These are phyloP conservation scores for Toxotes jaculatrix DNA, from an alignment of 2,113 vertebrate genomes.

Conservation along the genomic window DNA sequence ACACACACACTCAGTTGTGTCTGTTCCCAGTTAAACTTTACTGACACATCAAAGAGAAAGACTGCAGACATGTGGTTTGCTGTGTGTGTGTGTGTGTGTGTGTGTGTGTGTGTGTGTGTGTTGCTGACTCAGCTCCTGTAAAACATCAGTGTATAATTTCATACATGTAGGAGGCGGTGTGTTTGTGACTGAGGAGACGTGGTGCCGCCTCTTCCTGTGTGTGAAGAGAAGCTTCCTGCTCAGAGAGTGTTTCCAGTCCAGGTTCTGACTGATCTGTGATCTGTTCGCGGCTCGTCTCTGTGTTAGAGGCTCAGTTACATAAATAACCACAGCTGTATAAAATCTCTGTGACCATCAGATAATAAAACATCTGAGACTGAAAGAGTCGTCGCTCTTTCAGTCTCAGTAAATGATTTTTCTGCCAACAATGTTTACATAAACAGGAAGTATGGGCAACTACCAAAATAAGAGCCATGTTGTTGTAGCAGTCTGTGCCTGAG, in stretches of 20 bases:
- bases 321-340: too few species aligned
- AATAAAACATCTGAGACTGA: too few species aligned
- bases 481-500: not conserved
- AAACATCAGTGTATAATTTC: not conserved
- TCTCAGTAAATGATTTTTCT: too few species aligned
- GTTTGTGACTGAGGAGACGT: not conserved
- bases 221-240: too few species aligned
- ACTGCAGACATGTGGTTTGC: not conserved
- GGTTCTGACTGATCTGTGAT: too few species aligned
- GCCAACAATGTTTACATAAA: not conserved
- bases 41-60: not conserved
- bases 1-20: not conserved
- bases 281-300: too few species aligned
- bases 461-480: slow-evolving; percentile 6
- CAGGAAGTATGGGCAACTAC: slow-evolving; percentile 4
- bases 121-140: slow-evolving; percentile 1
- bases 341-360: too few species aligned
- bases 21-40: not conserved
- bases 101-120: not conserved
- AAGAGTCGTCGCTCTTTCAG: too few species aligned
- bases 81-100: not conserved
- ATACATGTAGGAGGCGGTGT: not conserved
- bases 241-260: too few species aligned
- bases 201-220: not conserved
- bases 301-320: too few species aligned